phyloP scores from a whole-genome alignment of 2,888 invertebrate species.

The Drosophila kuntzei region DNA sequence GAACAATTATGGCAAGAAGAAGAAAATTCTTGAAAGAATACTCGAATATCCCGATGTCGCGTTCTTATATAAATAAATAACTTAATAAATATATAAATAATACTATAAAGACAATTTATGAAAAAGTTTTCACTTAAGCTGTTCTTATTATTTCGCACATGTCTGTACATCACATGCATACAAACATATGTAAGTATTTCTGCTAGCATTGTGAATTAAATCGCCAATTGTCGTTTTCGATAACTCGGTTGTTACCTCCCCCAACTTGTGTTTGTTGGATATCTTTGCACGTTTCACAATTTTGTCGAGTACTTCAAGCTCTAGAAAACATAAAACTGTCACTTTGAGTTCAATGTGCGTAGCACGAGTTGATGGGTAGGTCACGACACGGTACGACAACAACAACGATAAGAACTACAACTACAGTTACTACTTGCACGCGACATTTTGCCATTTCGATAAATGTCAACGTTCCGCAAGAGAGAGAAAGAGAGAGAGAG shows the following conservation, averaged over 20 bases:
- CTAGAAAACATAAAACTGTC: conserved; percentile 71
- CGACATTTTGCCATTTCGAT: conserved; percentile 56
- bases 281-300: conserved; percentile 34
- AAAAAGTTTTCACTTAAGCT: too few species aligned
- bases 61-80: too few species aligned
- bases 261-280: not conserved
- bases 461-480: conserved; percentile 48
- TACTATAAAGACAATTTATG: too few species aligned
- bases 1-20: too few species aligned
- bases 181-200: not conserved
- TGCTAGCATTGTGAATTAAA: conserved; percentile 3
- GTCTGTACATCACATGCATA: not conserved
- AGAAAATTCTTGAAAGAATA: too few species aligned
- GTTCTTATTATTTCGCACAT: too few species aligned
- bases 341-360: conserved; percentile 62
- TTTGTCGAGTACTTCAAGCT: conserved; percentile 59
- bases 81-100: too few species aligned
- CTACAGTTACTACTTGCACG: conserved; percentile 33
- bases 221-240: conserved; percentile 18
- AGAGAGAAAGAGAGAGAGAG: conserved; percentile 35
- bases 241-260: not conserved
- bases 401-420: conserved; percentile 10
- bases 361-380: conserved; percentile 45
- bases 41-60: too few species aligned
- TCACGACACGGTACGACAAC: conserved; percentile 44